Conservation (phyloP, 2,888 invertebrate species). For the Sericinus montela region DNA sequence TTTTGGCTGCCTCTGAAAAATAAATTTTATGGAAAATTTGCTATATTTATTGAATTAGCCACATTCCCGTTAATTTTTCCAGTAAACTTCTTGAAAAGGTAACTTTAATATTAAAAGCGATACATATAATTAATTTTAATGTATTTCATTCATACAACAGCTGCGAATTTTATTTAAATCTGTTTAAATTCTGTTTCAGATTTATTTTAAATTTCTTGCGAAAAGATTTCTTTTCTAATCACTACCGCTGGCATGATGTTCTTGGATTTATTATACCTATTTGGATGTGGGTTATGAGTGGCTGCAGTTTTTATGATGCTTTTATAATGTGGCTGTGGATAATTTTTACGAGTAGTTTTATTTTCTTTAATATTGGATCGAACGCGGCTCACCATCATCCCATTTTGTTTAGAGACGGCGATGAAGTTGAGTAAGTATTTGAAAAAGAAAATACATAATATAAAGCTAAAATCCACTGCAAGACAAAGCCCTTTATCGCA, state of each 20-base stretch:
- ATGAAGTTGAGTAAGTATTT: constrained; percentile 77
- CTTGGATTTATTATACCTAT: constrained; percentile 57
- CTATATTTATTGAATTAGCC: constrained; percentile 64
- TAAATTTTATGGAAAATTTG: constrained; percentile 63
- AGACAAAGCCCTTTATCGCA: too few species aligned
- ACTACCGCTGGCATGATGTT: constrained; percentile 55
- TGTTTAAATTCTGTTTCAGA: constrained; percentile 33
- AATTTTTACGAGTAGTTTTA: constrained; percentile 76
- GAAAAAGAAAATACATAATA: too few species aligned
- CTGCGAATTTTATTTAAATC: too few species aligned
- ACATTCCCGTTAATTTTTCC: constrained; percentile 59
- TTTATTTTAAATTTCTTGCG: constrained; percentile 39
- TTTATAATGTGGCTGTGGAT: constrained; percentile 79
- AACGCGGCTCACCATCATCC: constrained; percentile 92
- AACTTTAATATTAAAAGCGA: too few species aligned
- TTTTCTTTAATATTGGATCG: constrained; percentile 82
- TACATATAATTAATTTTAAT: too few species aligned
- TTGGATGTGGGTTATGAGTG: constrained; percentile 59
- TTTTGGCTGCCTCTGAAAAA: constrained; percentile 83
- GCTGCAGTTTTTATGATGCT: constrained; percentile 43
- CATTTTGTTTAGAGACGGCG: constrained; percentile 88
- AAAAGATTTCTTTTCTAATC: constrained; percentile 44
- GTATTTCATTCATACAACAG: too few species aligned
- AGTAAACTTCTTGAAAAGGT: constrained; percentile 62
- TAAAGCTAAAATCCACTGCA: too few species aligned